Percentiles rank a stretch among this genome's conserved stretches.
Conservation (phyloP, 2,113 vertebrate genomes). For the Etheostoma spectabile region DNA sequence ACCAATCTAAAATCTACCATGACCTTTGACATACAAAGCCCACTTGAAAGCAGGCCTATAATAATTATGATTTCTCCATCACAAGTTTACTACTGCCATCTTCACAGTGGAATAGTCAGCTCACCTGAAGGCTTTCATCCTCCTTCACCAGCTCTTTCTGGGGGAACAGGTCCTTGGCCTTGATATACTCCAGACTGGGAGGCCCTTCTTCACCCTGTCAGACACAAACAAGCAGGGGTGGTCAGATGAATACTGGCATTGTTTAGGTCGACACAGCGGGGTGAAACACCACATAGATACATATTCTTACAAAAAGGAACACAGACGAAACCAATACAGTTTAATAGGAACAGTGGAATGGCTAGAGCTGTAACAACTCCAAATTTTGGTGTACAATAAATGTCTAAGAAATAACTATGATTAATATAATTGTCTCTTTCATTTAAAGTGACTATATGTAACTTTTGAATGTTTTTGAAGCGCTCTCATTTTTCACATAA, state of each 20-base stretch:
- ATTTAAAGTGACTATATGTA: no score
- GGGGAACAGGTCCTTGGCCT: slow-evolving; percentile 99
- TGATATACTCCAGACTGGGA: slow-evolving; percentile 99
- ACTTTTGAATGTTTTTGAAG: no score
- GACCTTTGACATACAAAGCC: slow-evolving; percentile 5
- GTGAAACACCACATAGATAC: not conserved
- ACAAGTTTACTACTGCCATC: slow-evolving; percentile 18
- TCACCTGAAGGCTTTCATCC: slow-evolving; percentile 96
- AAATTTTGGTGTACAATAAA: no score
- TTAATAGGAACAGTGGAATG: no score
- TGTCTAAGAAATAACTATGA: no score
- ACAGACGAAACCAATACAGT: not conserved
- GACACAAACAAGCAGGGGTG: slow-evolving; percentile 40
- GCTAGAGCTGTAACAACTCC: no score
- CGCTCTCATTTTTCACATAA: no score
- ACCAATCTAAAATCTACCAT: not conserved
- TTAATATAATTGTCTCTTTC: no score
- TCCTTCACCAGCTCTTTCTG: slow-evolving; percentile 98
- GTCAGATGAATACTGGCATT: slow-evolving; percentile 2
- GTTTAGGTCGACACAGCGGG: not conserved
- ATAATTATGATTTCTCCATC: slow-evolving; percentile 11
- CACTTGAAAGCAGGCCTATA: not conserved
- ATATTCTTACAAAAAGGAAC: not conserved
- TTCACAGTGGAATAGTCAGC: slow-evolving; percentile 23
- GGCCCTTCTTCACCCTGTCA: slow-evolving; percentile 97